Evolutionary conservation across 1,140 invertebrate genomes (phyloP), one percentile per base, ranked within the genome.

Genomic region (Diorhabda carinulata): DNA sequence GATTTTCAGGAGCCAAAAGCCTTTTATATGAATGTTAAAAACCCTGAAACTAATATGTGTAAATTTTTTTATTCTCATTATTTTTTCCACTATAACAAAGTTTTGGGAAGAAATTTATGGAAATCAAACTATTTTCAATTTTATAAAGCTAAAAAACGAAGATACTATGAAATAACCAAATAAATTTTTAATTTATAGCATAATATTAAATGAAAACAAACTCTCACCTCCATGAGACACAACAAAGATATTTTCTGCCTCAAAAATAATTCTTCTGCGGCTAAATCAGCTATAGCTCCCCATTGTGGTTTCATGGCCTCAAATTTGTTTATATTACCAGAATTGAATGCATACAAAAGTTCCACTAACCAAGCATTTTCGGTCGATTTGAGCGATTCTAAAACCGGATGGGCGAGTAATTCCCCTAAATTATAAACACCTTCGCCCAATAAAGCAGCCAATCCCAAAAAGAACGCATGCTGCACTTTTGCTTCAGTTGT

Each of bases 401-500:
- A 82, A 45, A 99, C 92, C 3, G 96, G 95, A 86, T 99, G 97
- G 40, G 95, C 94, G 43, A 98, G 80, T 77, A 99, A 82, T 84
- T 99, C 98, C 0, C 97, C 97, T 77, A 99, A 91, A 82, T 99
- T 99, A 81, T 98, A 99, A 10, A 99, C 93, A 56, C 93, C 94
- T 77, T 98, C 93, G 6, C 97, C 97, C 1, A 98, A 81, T 7
- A 99, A 86, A 1, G 97, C 97, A 6, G 98, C 97, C 4, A 99
- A 82, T 0, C 95, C 93, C 9, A 99, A 85, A 74, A 95, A 92
- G 80, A 97, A 95, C 0, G 97, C 97, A 79, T 92, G 91, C 73
- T 91, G 90, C 70, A 87, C 87, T 82, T 93, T 91, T 78, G 90
- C 88, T 74, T 87, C 86, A 68, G 82, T 84, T 47, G 83, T 83